These are phyloP conservation scores for Fregetta grallaria DNA, from an alignment of 2,113 vertebrate genomes.

Conservation along the genomic window DNA sequence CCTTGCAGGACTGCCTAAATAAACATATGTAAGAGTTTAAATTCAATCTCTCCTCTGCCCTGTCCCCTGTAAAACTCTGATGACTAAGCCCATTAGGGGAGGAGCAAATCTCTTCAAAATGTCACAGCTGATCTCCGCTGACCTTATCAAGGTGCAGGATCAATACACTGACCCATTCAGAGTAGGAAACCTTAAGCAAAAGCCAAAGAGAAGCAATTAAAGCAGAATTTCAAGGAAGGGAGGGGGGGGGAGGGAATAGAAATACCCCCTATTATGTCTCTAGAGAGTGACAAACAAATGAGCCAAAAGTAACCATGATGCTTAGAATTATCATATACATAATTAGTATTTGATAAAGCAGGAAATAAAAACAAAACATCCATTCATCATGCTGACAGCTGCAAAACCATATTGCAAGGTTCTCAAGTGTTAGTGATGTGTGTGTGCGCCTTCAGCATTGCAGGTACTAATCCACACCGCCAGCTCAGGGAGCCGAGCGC, in stretches of 20 bases:
- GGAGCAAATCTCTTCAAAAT: slow-evolving; percentile 63
- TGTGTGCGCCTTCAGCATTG: background rate
- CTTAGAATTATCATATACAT: slow-evolving; percentile 47
- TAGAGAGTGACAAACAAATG: slow-evolving; percentile 32
- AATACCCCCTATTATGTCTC: background rate
- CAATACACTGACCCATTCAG: slow-evolving; percentile 66
- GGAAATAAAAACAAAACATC: slow-evolving; percentile 35
- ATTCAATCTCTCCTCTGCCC: background rate
- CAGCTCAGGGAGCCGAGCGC: background rate
- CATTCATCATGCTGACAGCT: slow-evolving; percentile 57
- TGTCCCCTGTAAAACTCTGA: slow-evolving; percentile 47
- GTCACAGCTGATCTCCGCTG: slow-evolving; percentile 75
- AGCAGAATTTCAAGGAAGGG: slow-evolving; percentile 45
- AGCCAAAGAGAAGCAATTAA: slow-evolving; percentile 68
- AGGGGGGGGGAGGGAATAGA: background rate
- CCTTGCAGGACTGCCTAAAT: background rate
- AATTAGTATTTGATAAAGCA: slow-evolving; percentile 51
- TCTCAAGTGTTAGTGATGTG: background rate
- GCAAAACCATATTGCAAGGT: background rate
- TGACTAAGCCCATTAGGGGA: slow-evolving; percentile 59
- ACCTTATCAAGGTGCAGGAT: slow-evolving; percentile 80
- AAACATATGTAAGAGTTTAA: background rate
- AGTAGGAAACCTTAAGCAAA: slow-evolving; percentile 61
- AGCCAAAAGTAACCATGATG: slow-evolving; percentile 18
- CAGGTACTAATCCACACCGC: background rate